Percentiles rank a stretch among this genome's conserved stretches.
These are phyloP conservation scores for Caenorhabditis drosophilae DNA, from an alignment of 2,888 invertebrate genomes.

Conservation along the genomic window DNA sequence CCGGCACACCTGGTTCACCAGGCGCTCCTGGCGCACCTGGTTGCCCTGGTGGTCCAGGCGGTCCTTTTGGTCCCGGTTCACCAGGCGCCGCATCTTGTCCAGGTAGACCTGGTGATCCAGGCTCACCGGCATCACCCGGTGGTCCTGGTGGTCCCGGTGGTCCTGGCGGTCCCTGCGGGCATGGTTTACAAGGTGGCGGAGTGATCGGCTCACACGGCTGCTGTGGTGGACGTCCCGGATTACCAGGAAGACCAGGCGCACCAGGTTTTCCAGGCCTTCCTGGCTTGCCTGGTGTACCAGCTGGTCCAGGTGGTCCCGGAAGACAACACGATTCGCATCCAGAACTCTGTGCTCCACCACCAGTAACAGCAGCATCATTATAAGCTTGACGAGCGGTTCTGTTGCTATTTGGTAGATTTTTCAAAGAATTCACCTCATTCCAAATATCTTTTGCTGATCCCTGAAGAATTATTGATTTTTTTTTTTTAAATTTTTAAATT, in stretches of 20 bases:
- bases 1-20: constrained; percentile 38
- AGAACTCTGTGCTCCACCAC: constrained; percentile 28
- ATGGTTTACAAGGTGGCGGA: constrained; percentile 30
- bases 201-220: constrained; percentile 30
- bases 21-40: constrained; percentile 45
- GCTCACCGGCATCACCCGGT: constrained; percentile 30
- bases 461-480: background rate
- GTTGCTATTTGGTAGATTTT: constrained; percentile 30
- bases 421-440: constrained; percentile 38
- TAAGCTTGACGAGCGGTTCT: constrained; percentile 48
- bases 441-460: constrained; percentile 62
- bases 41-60: constrained; percentile 46
- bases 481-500: background rate
- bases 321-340: constrained; percentile 34
- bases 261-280: constrained; percentile 32
- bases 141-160: constrained; percentile 15
- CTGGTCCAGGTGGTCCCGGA: constrained; percentile 28
- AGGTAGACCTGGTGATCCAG: constrained; percentile 38
- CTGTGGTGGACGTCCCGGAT: constrained; percentile 25
- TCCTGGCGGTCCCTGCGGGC: constrained; percentile 33
- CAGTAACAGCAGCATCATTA: constrained; percentile 5
- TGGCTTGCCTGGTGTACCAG: constrained; percentile 29
- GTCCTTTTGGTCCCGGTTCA: constrained; percentile 54
- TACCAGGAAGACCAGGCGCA: constrained; percentile 27
- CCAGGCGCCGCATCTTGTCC: constrained; percentile 48